Base-by-base conservation (phyloP, 1,140 invertebrate species). In the Varroa destructor region DNA sequence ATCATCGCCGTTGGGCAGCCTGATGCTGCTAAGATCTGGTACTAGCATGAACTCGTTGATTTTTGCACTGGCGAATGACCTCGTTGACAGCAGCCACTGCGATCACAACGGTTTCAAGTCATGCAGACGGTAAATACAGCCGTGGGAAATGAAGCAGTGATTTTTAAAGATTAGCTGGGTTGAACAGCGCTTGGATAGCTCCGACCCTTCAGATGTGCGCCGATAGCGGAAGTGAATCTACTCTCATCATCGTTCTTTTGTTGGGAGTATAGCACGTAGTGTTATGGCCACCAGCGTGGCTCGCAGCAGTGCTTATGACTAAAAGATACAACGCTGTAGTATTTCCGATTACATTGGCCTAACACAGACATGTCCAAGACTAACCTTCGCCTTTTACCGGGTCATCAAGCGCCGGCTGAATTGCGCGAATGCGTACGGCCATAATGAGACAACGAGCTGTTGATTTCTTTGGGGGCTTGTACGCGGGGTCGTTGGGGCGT, bases 271-370 rank as follows among this genome's bases (percentile, higher is more conserved):
- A 81, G 3, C 77, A 79, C 72, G 82, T 81, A 77, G 78, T 37
- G 95, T 91, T 91, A 89, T 94, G 85, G 0, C 82, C 87, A 77
- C 91, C 91, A 43, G 40, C 25, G 25, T 25, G 25, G 25, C 61
- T 14, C 80, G 86, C 73, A 94, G 91, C 88, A 85, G 25, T 93
- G 3, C 84, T 87, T 74, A 91, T 89, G 82, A 91, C 89, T 0
- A 83, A 87, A 76, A 80, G 86, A 73, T 87, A 87, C 78, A 86
- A 86, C 70, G 93, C 93, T 0, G 79, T 93, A 1, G 89, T 88
- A 74, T 87, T 96, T 55, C 81, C 84, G 93, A 71, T 97, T 85
- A 80, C 97, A 97, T 84, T 88, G 87, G 77, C 93, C 93, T 2
- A 91, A 89, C 14, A 80, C 78, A 55, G 79, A 81, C 74, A 75